These are phyloP conservation scores for Ondatra zibethicus DNA, from an alignment of 2,113 vertebrate genomes.

Conservation along the genomic window DNA sequence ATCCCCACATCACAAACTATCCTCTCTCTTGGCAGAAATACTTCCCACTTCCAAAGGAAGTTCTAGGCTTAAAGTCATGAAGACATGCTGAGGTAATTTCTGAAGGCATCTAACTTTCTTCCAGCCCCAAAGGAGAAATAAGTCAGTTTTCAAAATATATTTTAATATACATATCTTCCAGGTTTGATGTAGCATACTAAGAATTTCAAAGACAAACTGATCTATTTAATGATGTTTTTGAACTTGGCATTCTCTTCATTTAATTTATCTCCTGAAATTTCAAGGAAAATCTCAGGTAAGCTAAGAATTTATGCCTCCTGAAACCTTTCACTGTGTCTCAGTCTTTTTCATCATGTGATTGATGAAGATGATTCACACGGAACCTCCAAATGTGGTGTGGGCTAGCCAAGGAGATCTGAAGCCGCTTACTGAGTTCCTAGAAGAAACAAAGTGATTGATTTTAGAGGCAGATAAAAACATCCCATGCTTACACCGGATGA, in stretches of 20 bases:
- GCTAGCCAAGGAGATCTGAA: conserved; percentile 43
- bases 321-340: conserved; percentile 3
- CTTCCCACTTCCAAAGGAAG: not conserved
- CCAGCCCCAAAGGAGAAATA: conserved; percentile 20
- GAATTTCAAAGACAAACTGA: conserved; percentile 52
- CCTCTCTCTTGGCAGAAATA: not conserved
- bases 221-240: conserved; percentile 6
- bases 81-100: not conserved
- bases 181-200: not conserved
- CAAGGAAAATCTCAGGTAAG: conserved; percentile 15
- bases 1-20: not conserved
- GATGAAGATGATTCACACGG: conserved; percentile 36
- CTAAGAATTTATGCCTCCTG: conserved; percentile 55
- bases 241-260: conserved; percentile 36
- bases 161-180: conserved; percentile 62
- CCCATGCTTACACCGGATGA: not conserved
- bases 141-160: conserved; percentile 58
- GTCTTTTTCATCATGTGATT: not conserved
- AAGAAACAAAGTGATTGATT: conserved; percentile 57
- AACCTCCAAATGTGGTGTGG: not conserved
- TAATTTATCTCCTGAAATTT: conserved; percentile 56
- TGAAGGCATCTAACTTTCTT: not conserved
- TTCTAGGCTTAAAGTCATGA: not conserved
- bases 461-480: conserved; percentile 38
- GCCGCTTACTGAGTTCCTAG: conserved; percentile 66